These are phyloP conservation scores for Drosophila tsacasi DNA, from an alignment of 1,140 invertebrate genomes.

Conservation along the genomic window DNA sequence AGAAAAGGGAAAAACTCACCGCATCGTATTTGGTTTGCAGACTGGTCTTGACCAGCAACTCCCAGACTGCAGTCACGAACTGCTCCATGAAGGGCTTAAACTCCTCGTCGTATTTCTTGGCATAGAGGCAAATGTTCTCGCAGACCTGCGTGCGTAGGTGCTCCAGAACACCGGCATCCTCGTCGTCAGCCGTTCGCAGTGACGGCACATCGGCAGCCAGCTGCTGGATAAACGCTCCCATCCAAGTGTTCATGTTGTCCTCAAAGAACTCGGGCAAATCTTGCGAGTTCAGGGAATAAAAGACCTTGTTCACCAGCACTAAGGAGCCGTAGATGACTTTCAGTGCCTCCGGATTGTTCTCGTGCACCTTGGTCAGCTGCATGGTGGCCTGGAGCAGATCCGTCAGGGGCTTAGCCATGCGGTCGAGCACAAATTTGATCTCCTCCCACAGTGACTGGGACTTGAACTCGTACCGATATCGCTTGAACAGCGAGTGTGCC, in stretches of 20 bases:
- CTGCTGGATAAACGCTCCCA: slow-evolving; percentile 94
- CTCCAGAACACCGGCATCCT: slow-evolving; percentile 96
- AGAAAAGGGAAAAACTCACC: slow-evolving; percentile 86
- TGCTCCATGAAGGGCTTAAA: slow-evolving; percentile 94
- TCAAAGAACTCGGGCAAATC: slow-evolving; percentile 99
- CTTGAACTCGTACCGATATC: slow-evolving; percentile 98
- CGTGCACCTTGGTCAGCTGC: slow-evolving; percentile 92
- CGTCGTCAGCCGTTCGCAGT: slow-evolving; percentile 91
- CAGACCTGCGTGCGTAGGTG: slow-evolving; percentile 97
- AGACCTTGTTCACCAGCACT: slow-evolving; percentile 96
- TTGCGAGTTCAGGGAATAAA: slow-evolving; percentile 98
- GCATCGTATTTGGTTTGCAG: slow-evolving; percentile 96
- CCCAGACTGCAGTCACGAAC: slow-evolving; percentile 98
- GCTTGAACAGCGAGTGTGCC: slow-evolving; percentile 97
- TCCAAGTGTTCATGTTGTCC: slow-evolving; percentile 98
- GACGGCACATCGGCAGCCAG: slow-evolving; percentile 91
- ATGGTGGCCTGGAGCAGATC: slow-evolving; percentile 96
- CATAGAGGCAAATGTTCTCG: slow-evolving; percentile 97
- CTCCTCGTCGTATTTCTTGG: slow-evolving; percentile 99
- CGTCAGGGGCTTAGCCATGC: slow-evolving; percentile 96
- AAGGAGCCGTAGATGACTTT: slow-evolving; percentile 96
- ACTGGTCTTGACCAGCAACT: slow-evolving; percentile 93
- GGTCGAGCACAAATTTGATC: slow-evolving; percentile 98
- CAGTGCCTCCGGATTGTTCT: slow-evolving; percentile 92
- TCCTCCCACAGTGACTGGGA: slow-evolving; percentile 97